phyloP scores from a whole-genome alignment of 1,140 invertebrate species.

The Trichogramma pretiosum region DNA sequence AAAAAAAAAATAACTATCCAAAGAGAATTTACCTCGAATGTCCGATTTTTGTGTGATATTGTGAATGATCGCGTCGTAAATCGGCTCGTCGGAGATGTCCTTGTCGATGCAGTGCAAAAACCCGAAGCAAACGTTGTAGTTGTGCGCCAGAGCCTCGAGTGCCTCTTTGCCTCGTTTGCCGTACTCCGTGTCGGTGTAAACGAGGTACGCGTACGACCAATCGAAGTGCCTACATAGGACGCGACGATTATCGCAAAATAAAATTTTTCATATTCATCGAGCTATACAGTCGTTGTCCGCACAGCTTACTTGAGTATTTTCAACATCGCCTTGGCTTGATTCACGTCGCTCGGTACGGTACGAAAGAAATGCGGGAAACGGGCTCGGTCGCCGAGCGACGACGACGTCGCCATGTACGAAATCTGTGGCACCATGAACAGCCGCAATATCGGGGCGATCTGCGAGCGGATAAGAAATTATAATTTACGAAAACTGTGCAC shows the following conservation, averaged over 20 bases:
- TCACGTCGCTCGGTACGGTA: conserved; percentile 53
- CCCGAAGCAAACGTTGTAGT: conserved; percentile 50
- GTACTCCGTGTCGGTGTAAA: conserved; percentile 54
- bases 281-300: too few relatives aligned
- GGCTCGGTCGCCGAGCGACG: conserved; percentile 48
- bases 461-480: conserved; percentile 14
- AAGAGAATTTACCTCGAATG: conserved; percentile 27
- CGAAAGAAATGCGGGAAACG: conserved; percentile 53
- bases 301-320: conserved; percentile 49
- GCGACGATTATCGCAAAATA: not conserved
- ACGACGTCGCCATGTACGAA: conserved; percentile 54
- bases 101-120: conserved; percentile 38
- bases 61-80: conserved; percentile 45
- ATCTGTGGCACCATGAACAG: conserved; percentile 53
- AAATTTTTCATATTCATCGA: not conserved
- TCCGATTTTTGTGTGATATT: conserved; percentile 33
- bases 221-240: conserved; percentile 45
- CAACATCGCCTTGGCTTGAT: conserved; percentile 51
- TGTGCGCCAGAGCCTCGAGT: conserved; percentile 39
- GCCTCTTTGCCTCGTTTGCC: conserved; percentile 48
- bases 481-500: too few relatives aligned
- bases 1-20: not conserved
- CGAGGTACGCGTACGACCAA: conserved; percentile 51
- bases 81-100: conserved; percentile 36
- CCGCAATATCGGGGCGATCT: conserved; percentile 50